Percentiles rank a stretch among this genome's conserved stretches.
phyloP scores from a whole-genome alignment of 1,140 invertebrate species.

The Caenorhabditis tropicalis region DNA sequence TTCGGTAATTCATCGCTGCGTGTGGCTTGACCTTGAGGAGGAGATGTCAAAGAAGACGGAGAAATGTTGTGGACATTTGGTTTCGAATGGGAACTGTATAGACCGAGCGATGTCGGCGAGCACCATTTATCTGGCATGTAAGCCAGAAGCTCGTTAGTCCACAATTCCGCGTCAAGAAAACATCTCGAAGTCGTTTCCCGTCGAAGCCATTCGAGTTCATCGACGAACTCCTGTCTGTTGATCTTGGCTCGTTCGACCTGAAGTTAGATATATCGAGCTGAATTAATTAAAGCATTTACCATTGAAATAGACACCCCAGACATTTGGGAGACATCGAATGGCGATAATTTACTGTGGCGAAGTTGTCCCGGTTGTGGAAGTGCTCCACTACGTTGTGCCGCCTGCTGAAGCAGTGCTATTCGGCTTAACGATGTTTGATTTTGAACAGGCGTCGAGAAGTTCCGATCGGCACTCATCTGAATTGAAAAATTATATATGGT shows the following conservation, averaged over 20 bases:
- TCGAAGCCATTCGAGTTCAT: slow-evolving; percentile 10
- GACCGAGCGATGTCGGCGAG: background rate
- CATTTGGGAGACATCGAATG: slow-evolving; percentile 23
- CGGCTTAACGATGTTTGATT: background rate
- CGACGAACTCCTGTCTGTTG: background rate
- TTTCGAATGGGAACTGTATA: background rate
- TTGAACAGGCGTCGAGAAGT: background rate
- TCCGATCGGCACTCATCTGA: background rate
- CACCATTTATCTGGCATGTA: background rate
- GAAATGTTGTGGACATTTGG: background rate
- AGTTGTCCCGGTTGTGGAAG: background rate
- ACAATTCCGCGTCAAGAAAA: background rate
- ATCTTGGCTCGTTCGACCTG: slow-evolving; percentile 10
- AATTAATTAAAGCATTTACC: background rate
- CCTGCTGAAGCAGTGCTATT: slow-evolving; percentile 15
- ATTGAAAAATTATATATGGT: no score
- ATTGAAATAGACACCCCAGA: slow-evolving; percentile 23
- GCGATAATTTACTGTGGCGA: background rate
- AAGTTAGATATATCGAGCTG: background rate
- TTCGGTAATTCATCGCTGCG: background rate
- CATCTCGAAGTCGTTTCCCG: background rate
- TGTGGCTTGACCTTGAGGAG: background rate
- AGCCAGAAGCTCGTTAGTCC: slow-evolving; percentile 7
- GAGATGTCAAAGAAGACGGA: background rate
- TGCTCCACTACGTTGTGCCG: background rate